A percentile compares a stretch with the other conserved stretches of the same genome.
Evolutionary conservation across 1,140 invertebrate genomes (phyloP).

Genomic region (Anagrus nilaparvatae): DNA sequence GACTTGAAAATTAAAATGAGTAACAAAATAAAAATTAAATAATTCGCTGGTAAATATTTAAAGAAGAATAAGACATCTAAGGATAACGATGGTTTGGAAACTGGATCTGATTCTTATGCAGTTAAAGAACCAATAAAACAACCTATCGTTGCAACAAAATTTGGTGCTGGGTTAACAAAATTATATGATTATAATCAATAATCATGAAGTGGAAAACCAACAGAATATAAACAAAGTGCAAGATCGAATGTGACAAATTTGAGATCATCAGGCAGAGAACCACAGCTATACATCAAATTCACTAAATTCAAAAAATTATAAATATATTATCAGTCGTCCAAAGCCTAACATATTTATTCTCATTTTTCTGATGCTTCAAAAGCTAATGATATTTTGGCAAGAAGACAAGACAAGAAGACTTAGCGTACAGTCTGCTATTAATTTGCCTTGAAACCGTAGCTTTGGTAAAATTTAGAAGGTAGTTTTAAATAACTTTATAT

Average conservation of each 20-base stretch:
- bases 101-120: constrained; percentile 44
- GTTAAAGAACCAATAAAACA: constrained; percentile 21
- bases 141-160: constrained; percentile 11
- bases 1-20: constrained; percentile 23
- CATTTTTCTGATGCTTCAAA: constrained; percentile 18
- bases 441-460: too few species aligned
- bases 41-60: constrained; percentile 12
- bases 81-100: constrained; percentile 48
- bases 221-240: constrained; percentile 11
- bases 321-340: constrained; percentile 11
- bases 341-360: constrained; percentile 13
- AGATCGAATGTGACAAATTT: constrained; percentile 10
- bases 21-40: constrained; percentile 16
- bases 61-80: constrained; percentile 36
- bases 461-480: too few species aligned
- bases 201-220: background rate
- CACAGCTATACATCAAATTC: constrained; percentile 8
- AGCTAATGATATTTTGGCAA: constrained; percentile 28
- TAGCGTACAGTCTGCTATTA: constrained; percentile 34
- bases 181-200: constrained; percentile 5
- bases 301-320: constrained; percentile 6
- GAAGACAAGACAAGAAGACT: constrained; percentile 52
- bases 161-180: constrained; percentile 13
- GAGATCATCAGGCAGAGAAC: constrained; percentile 7
- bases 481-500: too few species aligned